Percentiles rank a stretch among this genome's conserved stretches.
These are phyloP conservation scores for Acanthococcus lagerstroemiae DNA, from an alignment of 2,888 invertebrate species.

Conservation along the genomic window DNA sequence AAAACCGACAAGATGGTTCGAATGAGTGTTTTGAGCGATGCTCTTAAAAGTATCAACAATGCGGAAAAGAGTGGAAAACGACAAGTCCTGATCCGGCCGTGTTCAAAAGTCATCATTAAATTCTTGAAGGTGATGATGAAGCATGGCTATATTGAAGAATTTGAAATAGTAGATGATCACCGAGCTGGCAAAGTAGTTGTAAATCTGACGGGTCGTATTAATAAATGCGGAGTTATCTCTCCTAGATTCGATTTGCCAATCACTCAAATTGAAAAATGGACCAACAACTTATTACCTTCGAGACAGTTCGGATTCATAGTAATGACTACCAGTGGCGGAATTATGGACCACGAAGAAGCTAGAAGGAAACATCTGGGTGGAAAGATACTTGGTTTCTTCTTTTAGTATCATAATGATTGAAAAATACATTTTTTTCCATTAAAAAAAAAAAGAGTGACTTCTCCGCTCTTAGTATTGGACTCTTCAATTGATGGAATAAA, in stretches of 20 bases:
- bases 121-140: conserved; percentile 99
- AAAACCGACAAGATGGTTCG: no score
- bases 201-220: conserved; percentile 93
- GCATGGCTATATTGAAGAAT: conserved; percentile 98
- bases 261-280: conserved; percentile 96
- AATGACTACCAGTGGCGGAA: conserved; percentile 96
- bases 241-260: conserved; percentile 96
- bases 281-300: conserved; percentile 91
- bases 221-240: conserved; percentile 99
- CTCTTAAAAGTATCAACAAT: conserved; percentile 97
- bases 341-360: conserved; percentile 99
- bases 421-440: no score
- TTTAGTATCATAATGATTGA: no score
- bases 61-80: conserved; percentile 98
- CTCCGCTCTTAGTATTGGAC: no score
- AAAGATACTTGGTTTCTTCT: conserved; percentile 99
- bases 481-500: no score
- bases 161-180: conserved; percentile 99
- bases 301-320: conserved; percentile 99
- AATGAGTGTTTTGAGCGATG: conserved; percentile 99
- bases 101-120: conserved; percentile 97
- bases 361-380: conserved; percentile 99
- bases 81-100: conserved; percentile 94
- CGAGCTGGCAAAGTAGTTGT: conserved; percentile 98
- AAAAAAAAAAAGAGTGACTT: no score